These are phyloP conservation scores for Physella acuta DNA, from an alignment of 1,140 invertebrate genomes.

Conservation along the genomic window DNA sequence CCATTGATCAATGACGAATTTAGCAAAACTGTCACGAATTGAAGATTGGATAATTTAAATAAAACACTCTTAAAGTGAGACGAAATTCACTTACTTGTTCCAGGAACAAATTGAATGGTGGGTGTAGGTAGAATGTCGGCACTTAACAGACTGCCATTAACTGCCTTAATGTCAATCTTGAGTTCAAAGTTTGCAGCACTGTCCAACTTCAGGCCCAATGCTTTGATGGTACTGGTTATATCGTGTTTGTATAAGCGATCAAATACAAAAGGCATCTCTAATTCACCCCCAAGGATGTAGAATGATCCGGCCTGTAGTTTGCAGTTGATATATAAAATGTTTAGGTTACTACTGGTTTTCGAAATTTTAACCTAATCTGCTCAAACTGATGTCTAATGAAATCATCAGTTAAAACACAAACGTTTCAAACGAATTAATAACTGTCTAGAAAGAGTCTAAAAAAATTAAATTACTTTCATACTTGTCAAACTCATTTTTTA, in stretches of 20 bases:
- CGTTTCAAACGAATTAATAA: no score
- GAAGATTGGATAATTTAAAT: background rate
- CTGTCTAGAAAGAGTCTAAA: no score
- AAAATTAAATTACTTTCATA: no score
- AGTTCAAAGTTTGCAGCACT: constrained; percentile 29
- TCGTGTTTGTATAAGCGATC: constrained; percentile 27
- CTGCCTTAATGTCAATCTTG: constrained; percentile 25
- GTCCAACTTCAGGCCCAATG: constrained; percentile 23
- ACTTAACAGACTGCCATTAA: constrained; percentile 28
- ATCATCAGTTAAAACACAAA: no score
- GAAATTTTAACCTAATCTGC: no score
- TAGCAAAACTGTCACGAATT: no score
- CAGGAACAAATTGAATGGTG: constrained; percentile 31
- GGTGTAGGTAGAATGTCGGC: constrained; percentile 15
- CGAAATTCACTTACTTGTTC: constrained; percentile 24
- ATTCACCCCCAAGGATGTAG: constrained; percentile 30
- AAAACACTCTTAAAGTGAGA: no score
- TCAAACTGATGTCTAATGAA: no score
- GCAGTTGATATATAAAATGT: no score
- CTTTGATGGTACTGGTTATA: constrained; percentile 21
- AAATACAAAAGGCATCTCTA: constrained; percentile 34
- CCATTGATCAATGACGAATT: no score
- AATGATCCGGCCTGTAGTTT: constrained; percentile 32
- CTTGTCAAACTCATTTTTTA: background rate
- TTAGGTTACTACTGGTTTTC: no score